Percentiles rank a stretch among this genome's conserved stretches.
phyloP scores from a whole-genome alignment of 2,888 invertebrate species.

The Agriopis aurantiaria region DNA sequence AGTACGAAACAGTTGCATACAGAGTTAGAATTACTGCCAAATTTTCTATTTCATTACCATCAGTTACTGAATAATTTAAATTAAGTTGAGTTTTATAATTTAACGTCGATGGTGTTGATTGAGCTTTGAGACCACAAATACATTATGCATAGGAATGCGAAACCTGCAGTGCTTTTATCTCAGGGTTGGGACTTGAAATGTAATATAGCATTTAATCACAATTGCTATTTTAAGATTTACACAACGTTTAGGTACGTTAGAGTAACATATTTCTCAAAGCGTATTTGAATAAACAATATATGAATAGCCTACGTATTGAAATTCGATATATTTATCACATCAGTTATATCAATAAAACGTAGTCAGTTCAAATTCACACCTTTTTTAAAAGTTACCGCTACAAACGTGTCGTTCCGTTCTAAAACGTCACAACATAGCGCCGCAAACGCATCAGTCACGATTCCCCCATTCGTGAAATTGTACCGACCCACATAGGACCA shows the following conservation, averaged over 20 bases:
- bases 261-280: no score
- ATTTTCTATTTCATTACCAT: not conserved
- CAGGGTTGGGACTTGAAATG: not conserved
- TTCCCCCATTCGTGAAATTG: constrained; percentile 55
- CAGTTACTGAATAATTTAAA: not conserved
- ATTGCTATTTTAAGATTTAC: no score
- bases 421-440: constrained; percentile 15
- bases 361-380: not conserved
- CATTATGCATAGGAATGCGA: constrained; percentile 8
- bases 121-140: not conserved
- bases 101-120: not conserved
- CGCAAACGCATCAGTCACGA: constrained; percentile 50
- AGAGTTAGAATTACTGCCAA: not conserved
- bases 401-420: constrained; percentile 6
- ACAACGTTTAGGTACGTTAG: no score
- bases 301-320: not conserved
- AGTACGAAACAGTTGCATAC: not conserved
- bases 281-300: not conserved
- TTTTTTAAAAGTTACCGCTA: constrained; percentile 2
- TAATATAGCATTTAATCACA: not conserved
- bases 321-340: no score
- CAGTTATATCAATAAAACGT: not conserved
- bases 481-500: constrained; percentile 48
- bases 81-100: not conserved
- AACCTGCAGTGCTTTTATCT: not conserved